Conservation (phyloP, 2,888 invertebrate genomes). For the Drosophila neutralis region DNA sequence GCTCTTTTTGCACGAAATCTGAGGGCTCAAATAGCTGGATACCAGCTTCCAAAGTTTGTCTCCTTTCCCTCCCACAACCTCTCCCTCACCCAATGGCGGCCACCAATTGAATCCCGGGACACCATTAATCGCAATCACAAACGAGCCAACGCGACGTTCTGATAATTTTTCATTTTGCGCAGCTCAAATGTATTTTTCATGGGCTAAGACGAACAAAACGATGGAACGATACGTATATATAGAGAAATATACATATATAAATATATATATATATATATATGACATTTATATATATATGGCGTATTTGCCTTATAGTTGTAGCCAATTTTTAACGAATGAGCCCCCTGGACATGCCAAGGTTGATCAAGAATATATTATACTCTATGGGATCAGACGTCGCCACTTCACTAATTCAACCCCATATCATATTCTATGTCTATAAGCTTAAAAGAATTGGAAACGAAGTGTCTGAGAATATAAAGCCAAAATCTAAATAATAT, state of each 20-base stretch:
- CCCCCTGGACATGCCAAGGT: not conserved
- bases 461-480: not conserved
- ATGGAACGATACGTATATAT: constrained; percentile 21
- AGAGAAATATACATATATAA: not conserved
- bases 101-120: constrained; percentile 43
- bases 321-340: not conserved
- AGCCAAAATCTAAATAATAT: not conserved
- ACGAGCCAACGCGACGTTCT: constrained; percentile 54
- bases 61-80: not conserved
- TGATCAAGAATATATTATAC: not conserved
- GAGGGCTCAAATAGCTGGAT: constrained; percentile 46
- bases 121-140: constrained; percentile 75
- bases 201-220: constrained; percentile 37
- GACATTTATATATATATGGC: not conserved
- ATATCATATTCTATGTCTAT: not conserved
- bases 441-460: not conserved
- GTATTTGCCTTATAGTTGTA: not conserved
- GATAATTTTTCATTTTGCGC: constrained; percentile 69
- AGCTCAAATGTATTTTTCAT: constrained; percentile 47
- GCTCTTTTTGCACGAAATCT: constrained; percentile 49
- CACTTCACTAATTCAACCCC: not conserved
- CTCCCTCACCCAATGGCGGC: constrained; percentile 1
- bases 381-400: not conserved
- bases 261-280: not conserved
- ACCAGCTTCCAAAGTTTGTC: constrained; percentile 17